Percentiles rank a stretch among this genome's conserved stretches.
These are phyloP conservation scores for Erpetoichthys calabaricus DNA, from an alignment of 2,797 vertebrate genomes.

Conservation along the genomic window DNA sequence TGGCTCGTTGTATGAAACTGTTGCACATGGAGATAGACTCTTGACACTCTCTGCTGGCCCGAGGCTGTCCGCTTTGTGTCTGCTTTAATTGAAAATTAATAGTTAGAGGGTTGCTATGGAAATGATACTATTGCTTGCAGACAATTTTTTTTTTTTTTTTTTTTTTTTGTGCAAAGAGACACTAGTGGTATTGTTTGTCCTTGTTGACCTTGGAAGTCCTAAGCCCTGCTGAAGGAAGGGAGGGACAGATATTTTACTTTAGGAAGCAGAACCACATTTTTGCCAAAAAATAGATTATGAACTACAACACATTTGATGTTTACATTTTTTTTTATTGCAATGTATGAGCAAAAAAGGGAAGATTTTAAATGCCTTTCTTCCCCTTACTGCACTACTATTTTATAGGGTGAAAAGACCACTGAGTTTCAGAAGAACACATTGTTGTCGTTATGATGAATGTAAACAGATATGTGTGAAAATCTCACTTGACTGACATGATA, in stretches of 20 bases:
- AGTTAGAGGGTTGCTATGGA: constrained; percentile 81
- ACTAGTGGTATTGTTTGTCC: constrained; percentile 96
- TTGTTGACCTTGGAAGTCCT: constrained; percentile 95
- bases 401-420: constrained; percentile 30
- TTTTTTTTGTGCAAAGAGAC: constrained; percentile 70
- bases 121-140: constrained; percentile 71
- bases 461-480: constrained; percentile 53
- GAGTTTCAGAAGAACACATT: constrained; percentile 39
- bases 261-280: constrained; percentile 68
- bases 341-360: not conserved
- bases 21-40: constrained; percentile 66
- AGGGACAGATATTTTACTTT: constrained; percentile 75
- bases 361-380: constrained; percentile 5
- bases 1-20: constrained; percentile 58
- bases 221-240: constrained; percentile 72
- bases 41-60: constrained; percentile 75
- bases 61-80: constrained; percentile 72
- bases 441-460: constrained; percentile 31
- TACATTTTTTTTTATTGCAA: constrained; percentile 9
- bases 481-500: constrained; percentile 52
- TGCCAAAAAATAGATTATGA: constrained; percentile 57
- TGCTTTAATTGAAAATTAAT: constrained; percentile 95
- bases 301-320: constrained; percentile 39
- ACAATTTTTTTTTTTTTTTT: constrained; percentile 39
- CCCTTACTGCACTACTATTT: constrained; percentile 4